Base-by-base conservation (phyloP, 2,113 vertebrate species). In the Electrona antarctica region DNA sequence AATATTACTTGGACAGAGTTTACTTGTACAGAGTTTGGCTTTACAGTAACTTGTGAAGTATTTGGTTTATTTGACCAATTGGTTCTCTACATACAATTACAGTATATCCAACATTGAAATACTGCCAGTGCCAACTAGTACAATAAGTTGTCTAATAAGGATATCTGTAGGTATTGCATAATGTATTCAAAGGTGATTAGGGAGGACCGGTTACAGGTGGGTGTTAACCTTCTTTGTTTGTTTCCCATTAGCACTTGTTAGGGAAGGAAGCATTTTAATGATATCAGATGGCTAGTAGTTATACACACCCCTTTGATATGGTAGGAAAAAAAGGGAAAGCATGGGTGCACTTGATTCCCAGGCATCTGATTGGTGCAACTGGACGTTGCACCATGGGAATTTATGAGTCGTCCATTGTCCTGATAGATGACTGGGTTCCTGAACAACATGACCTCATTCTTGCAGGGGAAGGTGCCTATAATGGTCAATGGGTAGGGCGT, bases 381-480 rank as follows among this genome's bases (percentile, higher is more conserved):
- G 60, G 66, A 74, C 72, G 65, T 54, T 82, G 78, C 74, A 74
- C 72, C 55, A 83, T 85, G 80, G 83, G 78, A 85, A 73, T 69
- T 64, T 61, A 12, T 8, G 13, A 71, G 55, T 8, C 51, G 46
- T 65, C 82, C 83, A 91, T 92, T 91, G 90, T 93, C 81, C 80
- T 46, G 14, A 84, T 61, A 51, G 56, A 82, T 87, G 88, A 90
- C 79, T 89, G 48, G 55, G 81, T 89, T 92, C 90, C 92, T 88
- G 91, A 85, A 79, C 60, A 79, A 56, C 56, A 88, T 92, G 87
- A 92, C 87, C 85, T 92, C 83, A 90, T 86, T 76, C 66, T 79
- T 65, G 21, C 6, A 15, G 66, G 75, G 69, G 60, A 67, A 49
- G 68, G 54, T 67, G 54, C 4, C 0, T 6, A 6, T 8, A 57